Conservation (phyloP, 2,888 invertebrate genomes). For the Cephus pygmeus region DNA sequence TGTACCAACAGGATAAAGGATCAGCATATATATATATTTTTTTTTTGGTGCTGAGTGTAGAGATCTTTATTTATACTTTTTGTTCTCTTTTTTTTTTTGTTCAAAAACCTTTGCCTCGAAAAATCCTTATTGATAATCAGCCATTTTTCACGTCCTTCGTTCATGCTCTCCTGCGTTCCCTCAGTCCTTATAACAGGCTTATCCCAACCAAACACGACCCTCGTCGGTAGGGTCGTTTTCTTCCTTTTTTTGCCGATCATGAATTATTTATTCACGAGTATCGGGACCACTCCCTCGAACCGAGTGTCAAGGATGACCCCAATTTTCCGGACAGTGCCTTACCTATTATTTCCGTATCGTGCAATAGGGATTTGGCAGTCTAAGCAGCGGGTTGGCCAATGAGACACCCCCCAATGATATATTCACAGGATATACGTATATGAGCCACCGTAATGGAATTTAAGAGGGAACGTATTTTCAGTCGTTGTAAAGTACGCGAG, state of each 20-base stretch:
- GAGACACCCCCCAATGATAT: too few species aligned
- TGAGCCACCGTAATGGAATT: not conserved
- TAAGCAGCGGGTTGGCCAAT: not conserved
- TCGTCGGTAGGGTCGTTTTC: conserved; percentile 11
- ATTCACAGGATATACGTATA: not conserved
- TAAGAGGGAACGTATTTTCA: not conserved
- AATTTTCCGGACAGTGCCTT: conserved; percentile 32
- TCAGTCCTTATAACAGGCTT: conserved; percentile 46
- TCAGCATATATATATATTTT: not conserved
- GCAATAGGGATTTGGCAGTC: not conserved
- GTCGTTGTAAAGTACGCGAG: not conserved
- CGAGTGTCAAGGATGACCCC: conserved; percentile 24
- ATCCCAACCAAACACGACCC: conserved; percentile 44
- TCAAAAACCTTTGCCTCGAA: conserved; percentile 27
- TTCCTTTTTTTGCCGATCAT: conserved; percentile 31
- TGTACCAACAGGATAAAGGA: not conserved
- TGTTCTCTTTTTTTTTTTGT: conserved; percentile 13
- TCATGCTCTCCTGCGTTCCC: conserved; percentile 52
- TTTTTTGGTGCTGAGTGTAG: not conserved
- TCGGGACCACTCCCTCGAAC: not conserved
- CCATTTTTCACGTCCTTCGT: conserved; percentile 48
- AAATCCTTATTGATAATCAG: conserved; percentile 45
- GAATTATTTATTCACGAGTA: conserved; percentile 49
- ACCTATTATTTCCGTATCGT: not conserved
- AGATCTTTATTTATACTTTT: not conserved